Percentiles rank a stretch among this genome's conserved stretches.
Evolutionary conservation across 2,113 vertebrate species (phyloP).

Genomic region (Onychostoma macrolepis): DNA sequence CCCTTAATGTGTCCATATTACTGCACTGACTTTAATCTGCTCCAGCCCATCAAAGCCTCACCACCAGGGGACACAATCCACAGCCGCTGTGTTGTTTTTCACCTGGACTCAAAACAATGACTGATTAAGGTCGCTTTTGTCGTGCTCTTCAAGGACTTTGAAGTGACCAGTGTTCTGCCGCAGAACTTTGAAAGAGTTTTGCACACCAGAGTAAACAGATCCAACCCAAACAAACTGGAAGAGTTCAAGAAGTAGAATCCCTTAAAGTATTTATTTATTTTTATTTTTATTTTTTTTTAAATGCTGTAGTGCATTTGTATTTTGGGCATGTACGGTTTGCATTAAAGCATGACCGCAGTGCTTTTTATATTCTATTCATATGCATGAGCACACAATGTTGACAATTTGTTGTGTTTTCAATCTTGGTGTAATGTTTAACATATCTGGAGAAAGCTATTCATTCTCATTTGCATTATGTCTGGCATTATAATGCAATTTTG

Average conservation of each 20-base stretch:
- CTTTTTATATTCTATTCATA: neutral
- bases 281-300: neutral
- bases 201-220: neutral
- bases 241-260: neutral
- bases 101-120: constrained; percentile 55
- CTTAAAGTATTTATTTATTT: neutral
- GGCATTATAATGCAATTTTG: neutral
- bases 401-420: neutral
- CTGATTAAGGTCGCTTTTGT: constrained; percentile 26
- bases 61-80: constrained; percentile 38
- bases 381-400: neutral
- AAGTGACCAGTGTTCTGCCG: neutral
- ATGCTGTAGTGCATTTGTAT: neutral
- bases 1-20: constrained; percentile 73
- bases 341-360: neutral
- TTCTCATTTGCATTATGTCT: neutral
- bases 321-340: neutral
- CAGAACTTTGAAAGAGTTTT: constrained; percentile 46
- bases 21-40: constrained; percentile 68
- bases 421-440: neutral
- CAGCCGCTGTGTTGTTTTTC: constrained; percentile 54
- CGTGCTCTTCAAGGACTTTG: constrained; percentile 11
- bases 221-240: neutral
- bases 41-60: constrained; percentile 60
- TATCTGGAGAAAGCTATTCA: neutral